Percentiles rank a stretch among this genome's conserved stretches.
Evolutionary conservation across 2,113 vertebrate genomes (phyloP).

Genomic region (Lasiurus cinereus): DNA sequence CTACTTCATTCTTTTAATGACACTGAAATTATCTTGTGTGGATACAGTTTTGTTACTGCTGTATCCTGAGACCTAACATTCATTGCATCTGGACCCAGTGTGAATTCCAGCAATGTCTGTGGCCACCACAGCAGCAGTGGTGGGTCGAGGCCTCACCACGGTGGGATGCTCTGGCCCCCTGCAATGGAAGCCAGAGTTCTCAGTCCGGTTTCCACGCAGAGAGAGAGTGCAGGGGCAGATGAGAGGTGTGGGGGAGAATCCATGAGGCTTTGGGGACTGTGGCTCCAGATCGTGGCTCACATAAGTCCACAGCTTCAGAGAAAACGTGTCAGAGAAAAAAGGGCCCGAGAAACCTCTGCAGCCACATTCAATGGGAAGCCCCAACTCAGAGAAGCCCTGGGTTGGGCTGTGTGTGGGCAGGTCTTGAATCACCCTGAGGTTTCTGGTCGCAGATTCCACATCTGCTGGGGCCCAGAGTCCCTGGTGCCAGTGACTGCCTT

Average conservation of each 20-base stretch:
- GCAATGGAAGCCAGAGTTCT: neutral
- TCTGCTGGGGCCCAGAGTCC: neutral
- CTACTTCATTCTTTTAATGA: neutral
- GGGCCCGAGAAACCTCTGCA: constrained; percentile 48
- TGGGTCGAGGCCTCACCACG: fast-evolving
- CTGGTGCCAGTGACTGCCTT: neutral
- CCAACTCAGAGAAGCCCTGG: neutral
- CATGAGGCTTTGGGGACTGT: neutral
- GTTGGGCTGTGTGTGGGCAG: neutral
- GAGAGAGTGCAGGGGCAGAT: neutral
- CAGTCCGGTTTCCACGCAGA: neutral
- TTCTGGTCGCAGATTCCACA: constrained; percentile 49
- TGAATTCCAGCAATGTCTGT: neutral
- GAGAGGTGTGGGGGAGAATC: neutral
- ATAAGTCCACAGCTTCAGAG: constrained; percentile 37
- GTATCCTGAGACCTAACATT: neutral
- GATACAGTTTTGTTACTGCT: neutral
- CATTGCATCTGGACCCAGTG: neutral
- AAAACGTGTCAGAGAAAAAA: constrained; percentile 71
- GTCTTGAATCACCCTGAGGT: neutral
- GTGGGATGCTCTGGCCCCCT: fast-evolving
- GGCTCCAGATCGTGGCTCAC: neutral
- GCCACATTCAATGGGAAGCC: constrained; percentile 64
- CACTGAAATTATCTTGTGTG: neutral
- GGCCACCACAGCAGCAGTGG: neutral